Base-by-base conservation (phyloP, 1,140 invertebrate genomes). In the Musca vetustissima region DNA sequence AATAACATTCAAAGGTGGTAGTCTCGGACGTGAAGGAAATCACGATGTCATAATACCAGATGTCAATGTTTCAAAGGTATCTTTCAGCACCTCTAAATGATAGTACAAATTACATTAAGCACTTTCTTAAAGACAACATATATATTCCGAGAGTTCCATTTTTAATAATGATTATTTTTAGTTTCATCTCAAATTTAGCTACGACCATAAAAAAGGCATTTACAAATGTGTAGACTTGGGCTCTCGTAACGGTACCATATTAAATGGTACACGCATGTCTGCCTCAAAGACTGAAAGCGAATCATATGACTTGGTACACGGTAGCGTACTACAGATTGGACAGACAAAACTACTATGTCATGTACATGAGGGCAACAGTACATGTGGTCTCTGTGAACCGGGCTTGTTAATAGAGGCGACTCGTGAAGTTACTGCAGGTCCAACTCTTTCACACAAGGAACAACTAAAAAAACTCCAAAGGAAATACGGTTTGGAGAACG, bases 351-450 rank as follows among this genome's bases (percentile, higher is more conserved):
- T 98, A 0, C 76, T 95, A 2, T 91, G 94, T 75, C 96, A 97
- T 79, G 90, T 97, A 66, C 96, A 98, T 80, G 85, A 86, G 25
- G 93, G 94, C 0, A 85, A 87, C 70, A 90, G 93, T 71, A 97
- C 95, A 0, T 98, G 96, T 78, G 91, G 92, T 0, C 86, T 92
- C 69, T 98, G 96, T 85, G 95, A 97, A 79, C 94, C 95, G 0
- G 94, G 94, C 9, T 85, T 94, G 25, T 75, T 93, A 14, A 85
- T 86, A 73, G 85, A 79, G 28, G 64, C 73, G 0, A 32, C 53
- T 11, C 57, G 59, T 67, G 28, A 67, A 14, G 25, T 15, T 8
- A 17, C 69, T 9, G 24, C 73, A 36, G 57, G 22, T 13, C 22
- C 47, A 0, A 32, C 68, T 19, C 25, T 82, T 0, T 68, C 77